Evolutionary conservation across 2,797 vertebrate species (phyloP), one percentile per base, ranked within the genome.

Genomic region (Numenius phaeopus): DNA sequence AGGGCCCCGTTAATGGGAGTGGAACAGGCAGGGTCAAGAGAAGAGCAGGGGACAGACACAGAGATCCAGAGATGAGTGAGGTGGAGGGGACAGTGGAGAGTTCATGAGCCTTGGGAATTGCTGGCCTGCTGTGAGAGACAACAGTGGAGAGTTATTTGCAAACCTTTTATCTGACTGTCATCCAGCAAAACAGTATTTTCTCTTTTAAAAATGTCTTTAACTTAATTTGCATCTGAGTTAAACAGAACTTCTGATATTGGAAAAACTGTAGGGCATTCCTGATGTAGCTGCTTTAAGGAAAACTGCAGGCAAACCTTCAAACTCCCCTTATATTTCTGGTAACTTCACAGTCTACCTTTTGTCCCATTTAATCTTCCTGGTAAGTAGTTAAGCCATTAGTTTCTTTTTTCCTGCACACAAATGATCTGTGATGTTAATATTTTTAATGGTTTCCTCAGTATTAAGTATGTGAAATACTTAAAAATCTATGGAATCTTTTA

Each of bases 1-100:
- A 30, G 82, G 14, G 7, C 9, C 7, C 30, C 3, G 0, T 23
- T 15, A 13, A 8, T 19, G 17, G 30, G 5, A 59, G 3, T 12
- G 18, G 40, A 86, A 30, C 19, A 24, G 67, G 15, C 18, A 59
- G n/a, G 22, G n/a, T 46, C 27, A 37, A 34, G 61, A 14, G 30
- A 47, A 79, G 19, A 39, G 11, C 18, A 46, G 27, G 14, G 34
- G 5, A 62, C 19, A n/a, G 57, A 32, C 9, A 14, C n/a, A 42
- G 69, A 54, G 23, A 44, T 12, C 23, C 7, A 2, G 20, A 34
- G 26, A 26, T 37, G 49, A 69, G 29, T 2, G 47, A 61, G 22
- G 30, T 11, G 20, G 19, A 66, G 22, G 13, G 34, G 13, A 15
- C 7, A 20, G 40, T 5, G 18, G 6, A 9, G 26, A 26, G 12